Percentiles rank a stretch among this genome's conserved stretches.
These are phyloP conservation scores for Argynnis bischoffii DNA, from an alignment of 2,888 invertebrate species.

Conservation along the genomic window DNA sequence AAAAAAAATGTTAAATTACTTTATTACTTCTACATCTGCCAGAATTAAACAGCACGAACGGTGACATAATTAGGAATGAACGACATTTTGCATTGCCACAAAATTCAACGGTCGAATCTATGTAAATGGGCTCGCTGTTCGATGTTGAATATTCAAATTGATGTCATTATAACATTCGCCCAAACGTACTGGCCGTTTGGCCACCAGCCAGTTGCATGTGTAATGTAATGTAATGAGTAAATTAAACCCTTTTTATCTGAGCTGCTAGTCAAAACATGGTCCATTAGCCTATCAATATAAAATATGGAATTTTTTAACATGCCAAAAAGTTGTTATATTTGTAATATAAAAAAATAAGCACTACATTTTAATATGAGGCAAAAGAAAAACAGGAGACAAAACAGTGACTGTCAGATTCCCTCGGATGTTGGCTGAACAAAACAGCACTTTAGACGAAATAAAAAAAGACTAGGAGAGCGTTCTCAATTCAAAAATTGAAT, in stretches of 20 bases:
- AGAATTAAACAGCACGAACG: conserved; percentile 38
- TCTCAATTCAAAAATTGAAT: conserved; percentile 83
- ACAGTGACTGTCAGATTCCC: conserved; percentile 81
- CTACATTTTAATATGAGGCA: conserved; percentile 1
- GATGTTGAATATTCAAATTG: conserved; percentile 82
- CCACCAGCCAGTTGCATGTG: conserved; percentile 74
- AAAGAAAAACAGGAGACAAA: conserved; percentile 72
- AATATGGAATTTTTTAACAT: not conserved
- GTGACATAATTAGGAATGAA: conserved; percentile 66
- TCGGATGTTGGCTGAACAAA: conserved; percentile 80
- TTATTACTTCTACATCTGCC: conserved; percentile 25
- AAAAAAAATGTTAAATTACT: not conserved
- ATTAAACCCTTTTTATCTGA: conserved; percentile 68
- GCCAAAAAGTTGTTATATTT: not conserved
- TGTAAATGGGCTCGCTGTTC: conserved; percentile 79
- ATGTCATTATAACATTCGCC: conserved; percentile 82
- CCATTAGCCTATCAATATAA: conserved; percentile 11
- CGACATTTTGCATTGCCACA: conserved; percentile 74
- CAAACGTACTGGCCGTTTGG: conserved; percentile 73
- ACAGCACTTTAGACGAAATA: conserved; percentile 80
- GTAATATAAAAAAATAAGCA: not conserved
- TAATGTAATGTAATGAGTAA: conserved; percentile 76
- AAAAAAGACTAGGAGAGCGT: conserved; percentile 79
- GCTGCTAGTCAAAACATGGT: conserved; percentile 48
- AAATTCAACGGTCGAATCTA: conserved; percentile 81